Evolutionary conservation across 1,140 invertebrate species (phyloP).

Genomic region (Lordiphosa clarofinis): DNA sequence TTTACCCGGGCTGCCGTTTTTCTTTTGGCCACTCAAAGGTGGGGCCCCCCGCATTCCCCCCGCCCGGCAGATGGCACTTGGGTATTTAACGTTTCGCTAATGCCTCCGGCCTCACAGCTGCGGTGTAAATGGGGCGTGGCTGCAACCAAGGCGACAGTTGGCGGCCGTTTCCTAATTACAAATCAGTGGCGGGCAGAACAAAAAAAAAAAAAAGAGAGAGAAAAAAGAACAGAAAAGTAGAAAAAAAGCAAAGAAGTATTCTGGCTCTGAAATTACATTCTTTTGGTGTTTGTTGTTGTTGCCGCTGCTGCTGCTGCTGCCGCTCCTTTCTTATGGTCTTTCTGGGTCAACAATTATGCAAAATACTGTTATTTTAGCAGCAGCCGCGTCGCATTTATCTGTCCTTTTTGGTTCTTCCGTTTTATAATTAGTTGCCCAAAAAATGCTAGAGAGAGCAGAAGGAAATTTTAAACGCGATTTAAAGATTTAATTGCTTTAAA

Average conservation of each 20-base stretch:
- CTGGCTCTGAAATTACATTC: conserved; percentile 58
- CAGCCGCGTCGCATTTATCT: conserved; percentile 71
- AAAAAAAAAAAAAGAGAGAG: conserved; percentile 29
- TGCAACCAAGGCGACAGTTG: conserved; percentile 70
- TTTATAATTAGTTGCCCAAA: conserved; percentile 68
- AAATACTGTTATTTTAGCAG: conserved; percentile 72
- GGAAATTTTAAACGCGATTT: conserved; percentile 61
- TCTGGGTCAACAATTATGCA: conserved; percentile 78
- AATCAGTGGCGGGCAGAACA: conserved; percentile 59
- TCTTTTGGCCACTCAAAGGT: conserved; percentile 21
- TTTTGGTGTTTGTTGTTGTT: conserved; percentile 28
- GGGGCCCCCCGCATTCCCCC: background rate
- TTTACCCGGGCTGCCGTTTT: conserved; percentile 38
- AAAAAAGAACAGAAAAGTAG: conserved; percentile 24
- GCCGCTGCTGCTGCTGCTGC: conserved; percentile 21
- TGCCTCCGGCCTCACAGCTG: conserved; percentile 49
- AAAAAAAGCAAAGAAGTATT: conserved; percentile 34
- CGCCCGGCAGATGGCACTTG: conserved; percentile 59
- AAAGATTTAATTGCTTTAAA: conserved; percentile 72
- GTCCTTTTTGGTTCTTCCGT: conserved; percentile 60
- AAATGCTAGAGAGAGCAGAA: conserved; percentile 8
- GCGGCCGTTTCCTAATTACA: conserved; percentile 79
- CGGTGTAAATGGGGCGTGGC: conserved; percentile 69
- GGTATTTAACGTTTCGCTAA: conserved; percentile 76
- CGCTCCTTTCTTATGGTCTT: conserved; percentile 57